phyloP scores from a whole-genome alignment of 92 coral and sea anemone genomes.

The Zoanthus sociatus region DNA sequence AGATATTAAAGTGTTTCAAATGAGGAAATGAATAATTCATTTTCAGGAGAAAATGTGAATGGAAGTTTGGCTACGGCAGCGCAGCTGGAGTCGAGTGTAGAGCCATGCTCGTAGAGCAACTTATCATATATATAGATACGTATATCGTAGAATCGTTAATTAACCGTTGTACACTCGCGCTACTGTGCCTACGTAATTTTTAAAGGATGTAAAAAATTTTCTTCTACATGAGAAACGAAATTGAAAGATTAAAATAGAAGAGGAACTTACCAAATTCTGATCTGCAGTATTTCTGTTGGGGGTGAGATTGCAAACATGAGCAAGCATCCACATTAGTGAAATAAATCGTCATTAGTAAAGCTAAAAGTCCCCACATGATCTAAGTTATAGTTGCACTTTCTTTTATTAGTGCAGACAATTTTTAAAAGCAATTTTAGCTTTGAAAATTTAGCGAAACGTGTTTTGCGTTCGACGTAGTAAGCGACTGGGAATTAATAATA shows the following conservation, averaged over 20 bases:
- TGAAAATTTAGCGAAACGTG: neutral
- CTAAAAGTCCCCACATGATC: conserved; percentile 14
- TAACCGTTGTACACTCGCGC: neutral
- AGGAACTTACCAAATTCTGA: conserved; percentile 90
- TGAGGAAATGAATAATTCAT: conserved; percentile 8
- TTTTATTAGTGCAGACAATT: neutral
- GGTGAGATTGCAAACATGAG: conserved; percentile 89
- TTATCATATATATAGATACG: neutral
- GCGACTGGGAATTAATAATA: conserved; percentile 13
- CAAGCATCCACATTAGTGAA: conserved; percentile 62
- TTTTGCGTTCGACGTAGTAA: neutral
- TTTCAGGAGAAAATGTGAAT: conserved; percentile 6
- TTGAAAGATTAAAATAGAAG: neutral
- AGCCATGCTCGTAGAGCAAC: neutral
- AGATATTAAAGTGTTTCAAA: neutral
- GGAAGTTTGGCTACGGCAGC: neutral
- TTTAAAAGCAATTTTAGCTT: neutral
- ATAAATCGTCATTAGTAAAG: neutral
- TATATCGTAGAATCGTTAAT: neutral
- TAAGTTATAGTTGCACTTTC: conserved; percentile 9
- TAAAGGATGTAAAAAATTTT: neutral
- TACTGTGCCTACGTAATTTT: neutral
- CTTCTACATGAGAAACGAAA: neutral
- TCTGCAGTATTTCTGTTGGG: conserved; percentile 89
- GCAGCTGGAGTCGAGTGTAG: neutral